These are phyloP conservation scores for Lithosia quadra DNA, from an alignment of 2,888 invertebrate genomes.

Conservation along the genomic window DNA sequence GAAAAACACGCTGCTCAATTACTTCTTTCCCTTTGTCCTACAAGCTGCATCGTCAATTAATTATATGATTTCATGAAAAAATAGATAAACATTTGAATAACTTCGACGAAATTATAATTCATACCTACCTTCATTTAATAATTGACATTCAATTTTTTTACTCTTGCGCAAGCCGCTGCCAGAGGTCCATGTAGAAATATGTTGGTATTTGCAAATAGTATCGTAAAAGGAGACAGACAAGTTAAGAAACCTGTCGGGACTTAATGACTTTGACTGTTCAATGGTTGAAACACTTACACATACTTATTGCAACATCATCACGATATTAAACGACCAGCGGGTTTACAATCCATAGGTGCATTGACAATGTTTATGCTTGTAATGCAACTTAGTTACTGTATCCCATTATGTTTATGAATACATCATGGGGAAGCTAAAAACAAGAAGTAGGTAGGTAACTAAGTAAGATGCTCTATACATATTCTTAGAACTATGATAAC, in stretches of 20 bases:
- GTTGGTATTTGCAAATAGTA: conserved; percentile 62
- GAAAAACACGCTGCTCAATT: not conserved
- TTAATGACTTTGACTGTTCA: conserved; percentile 62
- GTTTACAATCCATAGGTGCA: not conserved
- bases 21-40: not conserved
- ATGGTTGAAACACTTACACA: conserved; percentile 52
- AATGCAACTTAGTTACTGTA: not conserved
- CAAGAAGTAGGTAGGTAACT: too few species aligned
- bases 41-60: not conserved
- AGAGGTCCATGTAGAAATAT: conserved; percentile 47
- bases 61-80: conserved; percentile 3
- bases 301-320: conserved; percentile 54
- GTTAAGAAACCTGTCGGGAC: conserved; percentile 65
- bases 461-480: too few species aligned
- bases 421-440: not conserved
- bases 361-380: conserved; percentile 7
- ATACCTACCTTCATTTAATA: conserved; percentile 38
- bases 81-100: conserved; percentile 20
- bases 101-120: conserved; percentile 18
- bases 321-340: conserved; percentile 19
- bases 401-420: not conserved
- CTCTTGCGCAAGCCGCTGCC: conserved; percentile 48
- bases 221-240: conserved; percentile 67
- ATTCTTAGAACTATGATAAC: too few species aligned
- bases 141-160: conserved; percentile 49